Evolutionary conservation across 2,888 invertebrate genomes (phyloP), one percentile per base, ranked within the genome.

Genomic region (Cryptophagus acutangulus): DNA sequence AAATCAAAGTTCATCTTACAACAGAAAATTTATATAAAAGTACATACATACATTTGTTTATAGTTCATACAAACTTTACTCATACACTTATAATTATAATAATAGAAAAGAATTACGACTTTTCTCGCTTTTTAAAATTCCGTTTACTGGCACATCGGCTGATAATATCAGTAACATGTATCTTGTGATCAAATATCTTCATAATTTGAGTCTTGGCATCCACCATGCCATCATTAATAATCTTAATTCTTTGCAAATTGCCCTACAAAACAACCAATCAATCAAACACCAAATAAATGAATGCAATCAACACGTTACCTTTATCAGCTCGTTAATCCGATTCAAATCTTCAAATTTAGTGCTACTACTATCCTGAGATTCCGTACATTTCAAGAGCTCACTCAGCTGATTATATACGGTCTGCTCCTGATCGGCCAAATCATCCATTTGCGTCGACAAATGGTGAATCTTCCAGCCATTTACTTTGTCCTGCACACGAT

Each of bases 391-490:
- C 26, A 70, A 52, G 31, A 70, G 49, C 36, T 67, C 66, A 17
- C 59, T 64, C 38, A 70, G 52, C 51, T 68, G 67, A 49, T 64
- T 61, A 46, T 71, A 74, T 15, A 69, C 73, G 49, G 60, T 64
- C 42, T 70, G 67, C 56, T 77, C 76, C 50, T 74, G 72, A 52
- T 75, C 74, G 38, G 74, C 74, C 77, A 94, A 72, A 67, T 93
- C 90, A 61, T 93, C 90, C 83, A 95, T 87, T 74, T 94, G 93
- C 29, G 90, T 84, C 25, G 87, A 87, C 54, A 95, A 77, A 66
- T 93, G 92, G 72, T 88, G 84, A 44, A 95, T 79, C 72, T 94
- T 95, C 95, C 95, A 95, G 1, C 95, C 95, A 54, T 89, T 88
- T 12, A 91, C 82, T 70, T 88, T 90, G 60, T 89, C 85, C 50